A percentile compares a stretch with the other conserved stretches of the same genome.
phyloP scores from a whole-genome alignment of 2,888 invertebrate species.

The Hybos culiciformis region DNA sequence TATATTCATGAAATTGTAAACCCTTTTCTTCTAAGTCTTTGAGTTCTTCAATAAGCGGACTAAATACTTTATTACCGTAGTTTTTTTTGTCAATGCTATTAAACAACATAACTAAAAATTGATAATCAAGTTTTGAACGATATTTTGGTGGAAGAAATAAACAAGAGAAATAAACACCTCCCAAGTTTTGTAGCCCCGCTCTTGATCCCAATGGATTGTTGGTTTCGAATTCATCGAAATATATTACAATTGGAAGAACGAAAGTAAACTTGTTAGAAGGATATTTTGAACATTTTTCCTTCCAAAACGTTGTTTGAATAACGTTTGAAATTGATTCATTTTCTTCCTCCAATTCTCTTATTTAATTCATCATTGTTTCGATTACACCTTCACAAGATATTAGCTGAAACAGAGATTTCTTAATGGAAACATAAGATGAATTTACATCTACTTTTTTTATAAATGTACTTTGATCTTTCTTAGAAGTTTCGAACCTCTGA shows the following conservation, averaged over 20 bases:
- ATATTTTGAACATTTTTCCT: neutral
- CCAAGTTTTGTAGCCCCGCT: slow-evolving; percentile 8
- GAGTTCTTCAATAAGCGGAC: slow-evolving; percentile 3
- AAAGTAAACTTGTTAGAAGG: too few species aligned
- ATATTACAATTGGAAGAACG: too few species aligned
- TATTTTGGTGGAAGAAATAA: neutral
- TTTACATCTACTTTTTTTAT: neutral
- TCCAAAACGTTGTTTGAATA: neutral
- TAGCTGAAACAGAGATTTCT: neutral
- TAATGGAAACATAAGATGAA: neutral
- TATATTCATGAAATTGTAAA: neutral
- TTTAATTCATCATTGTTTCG: neutral
- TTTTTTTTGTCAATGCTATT: slow-evolving; percentile 7
- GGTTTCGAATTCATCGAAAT: slow-evolving; percentile 9
- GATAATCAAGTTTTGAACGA: slow-evolving; percentile 4
- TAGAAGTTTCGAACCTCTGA: neutral
- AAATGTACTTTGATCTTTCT: neutral
- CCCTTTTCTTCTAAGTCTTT: neutral
- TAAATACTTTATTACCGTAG: slow-evolving; percentile 7
- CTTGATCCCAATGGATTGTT: slow-evolving; percentile 8
- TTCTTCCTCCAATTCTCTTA: neutral
- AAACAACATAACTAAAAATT: slow-evolving; percentile 4
- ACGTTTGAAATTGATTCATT: neutral
- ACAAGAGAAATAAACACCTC: slow-evolving; percentile 3
- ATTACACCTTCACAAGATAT: neutral